Base-by-base conservation (phyloP, 1,140 invertebrate species). In the Ruditapes philippinarum region DNA sequence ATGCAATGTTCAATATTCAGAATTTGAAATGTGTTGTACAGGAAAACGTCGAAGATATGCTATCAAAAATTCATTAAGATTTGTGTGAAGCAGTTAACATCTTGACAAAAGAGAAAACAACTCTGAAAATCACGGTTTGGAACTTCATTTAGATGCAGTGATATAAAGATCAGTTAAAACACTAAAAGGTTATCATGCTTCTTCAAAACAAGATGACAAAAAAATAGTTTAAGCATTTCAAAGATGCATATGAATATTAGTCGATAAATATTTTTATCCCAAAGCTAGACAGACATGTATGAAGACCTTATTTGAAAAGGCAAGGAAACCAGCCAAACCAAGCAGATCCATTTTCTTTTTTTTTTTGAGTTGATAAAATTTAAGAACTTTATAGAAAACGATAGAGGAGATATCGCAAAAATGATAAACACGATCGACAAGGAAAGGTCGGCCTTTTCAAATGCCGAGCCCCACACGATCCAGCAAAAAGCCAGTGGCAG, bases 291-390 rank as follows among this genome's bases (percentile, higher is more conserved):
- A 70, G 4, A 36, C 33, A 2, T 70, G 65, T 28, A n/a, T 70
- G 33, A 38, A 22, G 17, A 70, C 19, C n/a, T 70, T 33, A 33
- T 3, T 70, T 19, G 65, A 36, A n/a, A 70, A 70, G 36, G 0
- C 65, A 36, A 33, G 28, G 36, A 19, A 12, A 5, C 33, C 5
- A 14, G 65, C 33, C 17, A n/a, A 36, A 36, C 19, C 36, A 7
- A n/a, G 28, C 73, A 40, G 25, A 62, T 2, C 42, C 49, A 74
- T n/a, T n/a, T n/a, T n/a, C n/a, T n/a, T n/a, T n/a, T n/a, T n/a
- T n/a, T n/a, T n/a, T 40, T 22, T 40, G 86, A 81, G 12, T n/a
- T 89, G 49, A 42, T 17, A 28, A 42, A 78, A 49, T 51, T 88
- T 70, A 88, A 73, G 11, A 51, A 19, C 70, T n/a, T n/a, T n/a